Percentiles rank a stretch among this genome's conserved stretches.
These are phyloP conservation scores for Oreortyx pictus DNA, from an alignment of 2,797 vertebrate species.

Conservation along the genomic window DNA sequence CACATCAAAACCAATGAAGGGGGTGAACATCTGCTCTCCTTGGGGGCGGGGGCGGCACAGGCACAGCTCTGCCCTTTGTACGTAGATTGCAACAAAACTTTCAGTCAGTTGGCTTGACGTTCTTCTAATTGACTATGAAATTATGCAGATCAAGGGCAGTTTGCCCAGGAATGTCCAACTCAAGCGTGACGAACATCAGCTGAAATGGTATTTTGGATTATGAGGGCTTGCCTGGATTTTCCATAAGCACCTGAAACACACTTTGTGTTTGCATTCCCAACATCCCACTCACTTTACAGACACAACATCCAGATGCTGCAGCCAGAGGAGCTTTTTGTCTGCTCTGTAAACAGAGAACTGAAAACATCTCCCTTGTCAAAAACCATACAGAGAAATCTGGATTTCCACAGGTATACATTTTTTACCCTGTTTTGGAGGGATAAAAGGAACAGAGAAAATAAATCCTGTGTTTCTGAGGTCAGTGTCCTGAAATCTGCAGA, in stretches of 20 bases:
- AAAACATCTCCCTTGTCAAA: neutral
- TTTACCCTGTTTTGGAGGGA: neutral
- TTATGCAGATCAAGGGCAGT: neutral
- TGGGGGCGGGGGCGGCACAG: neutral
- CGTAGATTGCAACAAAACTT: neutral
- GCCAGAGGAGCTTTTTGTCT: neutral
- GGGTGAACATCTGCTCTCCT: neutral
- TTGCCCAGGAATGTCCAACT: neutral
- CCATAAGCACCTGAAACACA: neutral
- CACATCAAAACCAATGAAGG: neutral
- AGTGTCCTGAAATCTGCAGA: neutral
- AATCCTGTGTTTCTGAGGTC: neutral
- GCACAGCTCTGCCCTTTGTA: neutral
- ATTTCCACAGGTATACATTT: neutral
- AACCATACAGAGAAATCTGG: neutral
- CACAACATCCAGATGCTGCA: neutral
- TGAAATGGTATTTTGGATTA: neutral
- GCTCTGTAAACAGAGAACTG: neutral
- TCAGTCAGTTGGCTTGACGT: neutral
- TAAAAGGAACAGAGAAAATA: neutral
- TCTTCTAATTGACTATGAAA: neutral
- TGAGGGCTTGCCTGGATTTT: neutral
- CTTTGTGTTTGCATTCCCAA: neutral
- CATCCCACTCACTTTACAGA: neutral
- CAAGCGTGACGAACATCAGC: neutral